Conservation (phyloP, 2,113 vertebrate genomes). For the Halichoerus grypus region DNA sequence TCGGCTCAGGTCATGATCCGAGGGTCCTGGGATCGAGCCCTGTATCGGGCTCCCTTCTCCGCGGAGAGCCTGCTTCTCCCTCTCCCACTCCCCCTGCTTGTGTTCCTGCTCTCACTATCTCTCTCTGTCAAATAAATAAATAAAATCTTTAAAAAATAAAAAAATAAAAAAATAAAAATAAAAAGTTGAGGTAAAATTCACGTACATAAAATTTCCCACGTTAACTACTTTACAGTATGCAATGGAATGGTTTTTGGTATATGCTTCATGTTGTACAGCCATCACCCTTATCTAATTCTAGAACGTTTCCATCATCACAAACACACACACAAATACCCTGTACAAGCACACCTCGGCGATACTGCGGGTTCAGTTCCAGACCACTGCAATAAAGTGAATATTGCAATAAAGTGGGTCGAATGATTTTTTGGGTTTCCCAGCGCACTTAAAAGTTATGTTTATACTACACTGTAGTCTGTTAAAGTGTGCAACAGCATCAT, state of each 20-base stretch:
- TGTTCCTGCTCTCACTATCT: no score
- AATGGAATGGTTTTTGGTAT: background rate
- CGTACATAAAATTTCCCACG: background rate
- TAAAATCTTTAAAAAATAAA: no score
- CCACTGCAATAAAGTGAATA: background rate
- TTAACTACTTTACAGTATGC: background rate
- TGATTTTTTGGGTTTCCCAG: background rate
- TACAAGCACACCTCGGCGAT: background rate
- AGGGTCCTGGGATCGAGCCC: no score
- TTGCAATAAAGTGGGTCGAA: background rate
- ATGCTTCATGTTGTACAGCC: background rate
- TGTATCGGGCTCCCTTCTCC: no score
- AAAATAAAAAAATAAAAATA: no score
- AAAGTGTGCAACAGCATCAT: background rate
- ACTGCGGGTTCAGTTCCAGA: background rate
- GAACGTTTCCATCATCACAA: background rate
- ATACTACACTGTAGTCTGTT: background rate
- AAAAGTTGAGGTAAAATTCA: constrained; percentile 40
- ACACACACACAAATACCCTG: background rate
- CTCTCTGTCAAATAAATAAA: no score
- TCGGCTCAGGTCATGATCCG: no score
- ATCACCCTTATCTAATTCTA: background rate
- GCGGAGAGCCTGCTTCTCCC: no score
- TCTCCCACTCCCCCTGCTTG: no score
- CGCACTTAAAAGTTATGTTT: background rate